Base-by-base conservation (phyloP, 2,888 invertebrate species). In the Lepetodrilus schrolli region DNA sequence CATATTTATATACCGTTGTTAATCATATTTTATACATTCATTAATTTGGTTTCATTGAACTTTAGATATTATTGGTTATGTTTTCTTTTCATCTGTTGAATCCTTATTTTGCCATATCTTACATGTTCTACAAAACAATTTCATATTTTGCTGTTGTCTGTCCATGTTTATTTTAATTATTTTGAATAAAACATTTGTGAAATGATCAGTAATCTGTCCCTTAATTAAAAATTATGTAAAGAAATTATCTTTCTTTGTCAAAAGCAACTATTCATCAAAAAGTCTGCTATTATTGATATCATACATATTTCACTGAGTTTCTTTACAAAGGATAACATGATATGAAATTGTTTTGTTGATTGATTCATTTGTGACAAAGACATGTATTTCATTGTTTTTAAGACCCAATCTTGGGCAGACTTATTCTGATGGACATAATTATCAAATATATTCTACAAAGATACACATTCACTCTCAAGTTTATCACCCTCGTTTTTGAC, bases 1-100 rank as follows among this genome's bases (percentile, higher is more conserved):
- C 65, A 65, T 72, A 72, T 72, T 72, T 72, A 72, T 72, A 72
- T 72, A 58, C 65, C 47, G 34, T 66, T 72, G 72, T 72, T 72
- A 72, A 38, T 30, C 47, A 50, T 50, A 51, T 70, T 70, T 50
- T 70, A 70, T 70, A 70, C 68, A 68, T 48, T 51, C 70, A 70
- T 70, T 38, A 70, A 51, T 70, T 70, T 70, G 34, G 36, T 36
- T 70, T 38, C 47, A 47, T 68, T 68, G 68, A 68, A 26, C 47
- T 70, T 50, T 51, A 50, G 30, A 37, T 36, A 70, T 70, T 70
- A 51, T 50, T 50, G 50, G 51, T 70, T 70, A 70, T 50, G 70
- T 70, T 70, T 70, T 48, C 48, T 70, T 50, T 68, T 43, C 68
- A 43, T 68, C n/a, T 26, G 38, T 26, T 68, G 21, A 43, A 68